Evolutionary conservation across 2,888 invertebrate genomes (phyloP), one percentile per base, ranked within the genome.

Genomic region (Eupeodes latifasciatus): DNA sequence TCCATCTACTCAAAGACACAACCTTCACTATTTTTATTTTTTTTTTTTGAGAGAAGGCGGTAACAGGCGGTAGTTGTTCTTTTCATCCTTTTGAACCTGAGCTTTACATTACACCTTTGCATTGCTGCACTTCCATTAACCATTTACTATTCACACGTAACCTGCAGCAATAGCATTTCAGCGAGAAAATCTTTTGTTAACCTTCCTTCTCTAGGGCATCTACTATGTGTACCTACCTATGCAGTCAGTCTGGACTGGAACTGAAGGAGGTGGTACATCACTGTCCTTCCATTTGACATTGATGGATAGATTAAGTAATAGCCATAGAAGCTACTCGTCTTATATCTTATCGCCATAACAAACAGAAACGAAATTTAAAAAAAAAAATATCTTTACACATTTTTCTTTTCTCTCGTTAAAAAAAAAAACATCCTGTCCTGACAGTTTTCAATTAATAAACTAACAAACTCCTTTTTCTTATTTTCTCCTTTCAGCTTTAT

Each of bases 401-500:
- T 19, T 19, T 19, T 19, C 11, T 47, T 14, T 47, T 47, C 19
- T 16, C 6, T 49, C 40, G 5, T 36, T 57, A 10, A 5, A 40
- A 19, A n/a, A 82, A 6, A 78, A 49, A 59, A 57, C 72, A 47
- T 67, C 49, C 27, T 69, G 49, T 66, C 40, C 40, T 71, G 78
- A 76, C 83, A 67, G 55, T 66, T 61, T 83, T 80, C 76, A 82
- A 86, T 86, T 86, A 79, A 86, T 86, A 71, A 82, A 75, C 79
- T 80, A 77, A 76, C 64, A 75, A 71, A 81, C 64, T 55, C 53
- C 4, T 57, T 59, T 47, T 57, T 71, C 40, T 71, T 4, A 59
- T 66, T 36, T 62, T 89, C 47, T 67, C 89, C 57, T 64, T 94
- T 94, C 94, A 98, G 98, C 93, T 98, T 98, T 94, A 97, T 97